Conservation (phyloP, 2,797 vertebrate species). For the Ciconia nigra region DNA sequence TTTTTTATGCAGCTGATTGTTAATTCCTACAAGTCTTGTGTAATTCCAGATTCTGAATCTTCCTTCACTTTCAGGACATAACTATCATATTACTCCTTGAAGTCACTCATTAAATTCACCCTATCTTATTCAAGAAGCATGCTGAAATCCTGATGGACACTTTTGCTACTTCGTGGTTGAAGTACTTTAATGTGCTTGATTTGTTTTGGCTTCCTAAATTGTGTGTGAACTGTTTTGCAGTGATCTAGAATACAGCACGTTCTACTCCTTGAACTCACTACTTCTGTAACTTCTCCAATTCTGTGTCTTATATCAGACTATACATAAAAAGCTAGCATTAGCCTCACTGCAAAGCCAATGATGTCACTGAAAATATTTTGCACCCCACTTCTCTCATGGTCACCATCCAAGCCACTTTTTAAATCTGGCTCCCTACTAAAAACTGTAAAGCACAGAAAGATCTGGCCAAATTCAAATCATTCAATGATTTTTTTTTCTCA, state of each 20-base stretch:
- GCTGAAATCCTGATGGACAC: not conserved
- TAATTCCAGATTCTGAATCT: conserved; percentile 41
- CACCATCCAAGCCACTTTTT: not conserved
- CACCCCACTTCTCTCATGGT: not conserved
- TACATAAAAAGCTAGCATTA: not conserved
- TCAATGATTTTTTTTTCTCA: not conserved
- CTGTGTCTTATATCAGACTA: not conserved
- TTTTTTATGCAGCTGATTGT: conserved; percentile 17
- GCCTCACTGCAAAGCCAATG: not conserved
- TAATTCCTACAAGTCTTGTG: conserved; percentile 30
- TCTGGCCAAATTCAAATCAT: not conserved
- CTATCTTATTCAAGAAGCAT: not conserved
- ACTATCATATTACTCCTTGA: not conserved
- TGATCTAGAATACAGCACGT: not conserved
- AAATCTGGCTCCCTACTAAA: not conserved
- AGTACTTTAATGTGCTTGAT: not conserved
- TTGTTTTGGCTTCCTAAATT: not conserved
- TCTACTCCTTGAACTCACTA: not conserved
- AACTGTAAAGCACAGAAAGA: not conserved
- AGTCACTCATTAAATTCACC: conserved; percentile 23
- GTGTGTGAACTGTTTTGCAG: not conserved
- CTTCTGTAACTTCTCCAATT: not conserved
- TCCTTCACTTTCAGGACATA: not conserved
- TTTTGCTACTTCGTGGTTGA: not conserved
- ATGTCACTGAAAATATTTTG: not conserved